A percentile compares a stretch with the other conserved stretches of the same genome.
phyloP scores from a whole-genome alignment of 1,140 invertebrate species.

The Alviniconcha marisindica region DNA sequence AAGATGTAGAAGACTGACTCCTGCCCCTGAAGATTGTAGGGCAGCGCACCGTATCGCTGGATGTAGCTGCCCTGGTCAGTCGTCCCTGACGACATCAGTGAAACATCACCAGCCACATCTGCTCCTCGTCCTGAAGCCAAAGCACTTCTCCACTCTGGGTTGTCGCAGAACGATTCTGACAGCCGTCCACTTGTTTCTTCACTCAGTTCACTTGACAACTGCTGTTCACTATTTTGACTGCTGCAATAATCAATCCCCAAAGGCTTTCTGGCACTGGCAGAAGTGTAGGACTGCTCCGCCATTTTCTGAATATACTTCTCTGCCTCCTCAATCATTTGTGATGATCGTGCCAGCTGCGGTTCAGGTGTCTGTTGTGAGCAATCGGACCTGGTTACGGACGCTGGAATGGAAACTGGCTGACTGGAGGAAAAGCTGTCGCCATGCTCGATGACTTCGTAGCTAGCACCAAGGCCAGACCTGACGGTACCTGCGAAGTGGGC shows the following conservation, averaged over 20 bases:
- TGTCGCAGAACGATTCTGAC: not conserved
- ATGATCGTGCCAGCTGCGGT: not conserved
- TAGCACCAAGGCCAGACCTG: not conserved
- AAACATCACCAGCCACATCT: not conserved
- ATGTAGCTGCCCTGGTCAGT: not conserved
- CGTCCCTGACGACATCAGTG: not conserved
- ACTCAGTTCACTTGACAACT: no score
- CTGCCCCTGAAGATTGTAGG: not conserved
- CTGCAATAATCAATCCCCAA: no score
- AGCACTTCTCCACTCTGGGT: not conserved
- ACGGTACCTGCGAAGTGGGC: not conserved
- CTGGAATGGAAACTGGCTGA: not conserved
- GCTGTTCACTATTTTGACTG: no score
- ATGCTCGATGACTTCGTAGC: not conserved
- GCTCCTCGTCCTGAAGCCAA: not conserved
- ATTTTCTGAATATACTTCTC: constrained; percentile 12
- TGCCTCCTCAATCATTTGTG: constrained; percentile 9
- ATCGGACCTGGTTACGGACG: not conserved
- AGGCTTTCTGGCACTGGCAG: not conserved
- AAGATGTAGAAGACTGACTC: not conserved
- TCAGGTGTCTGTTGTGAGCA: not conserved
- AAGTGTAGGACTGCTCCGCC: not conserved
- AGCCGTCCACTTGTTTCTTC: not conserved
- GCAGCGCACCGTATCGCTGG: not conserved
- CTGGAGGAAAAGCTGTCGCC: not conserved